Evolutionary conservation across 2,888 invertebrate genomes (phyloP), one percentile per base, ranked within the genome.

Genomic region (Adelognathus sp.): DNA sequence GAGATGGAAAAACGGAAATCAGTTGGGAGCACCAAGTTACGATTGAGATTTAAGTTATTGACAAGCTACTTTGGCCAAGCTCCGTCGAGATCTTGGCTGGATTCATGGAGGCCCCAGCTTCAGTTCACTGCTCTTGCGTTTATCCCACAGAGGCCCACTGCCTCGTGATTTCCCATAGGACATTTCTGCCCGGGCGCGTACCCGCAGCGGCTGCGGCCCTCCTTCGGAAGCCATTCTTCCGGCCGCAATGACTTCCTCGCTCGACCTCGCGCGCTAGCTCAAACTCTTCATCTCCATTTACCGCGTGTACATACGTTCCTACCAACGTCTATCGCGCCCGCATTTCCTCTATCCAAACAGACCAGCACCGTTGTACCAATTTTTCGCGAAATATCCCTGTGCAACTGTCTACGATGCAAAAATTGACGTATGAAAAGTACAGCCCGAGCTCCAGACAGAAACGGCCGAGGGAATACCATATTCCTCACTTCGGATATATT

Each of bases 1-100:
- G 56, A 24, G 46, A 63, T 52, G 27, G 33, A 60, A 84, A 88
- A 85, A 88, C 87, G 88, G 86, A 87, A 89, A 88, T 89, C 89
- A 89, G 89, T 86, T 84, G 89, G 89, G 89, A 88, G 87, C 83
- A 85, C 84, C 83, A 90, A 90, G 89, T 90, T 90, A 89, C 88
- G 89, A 91, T 91, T 90, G 90, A 90, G 90, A 91, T 91, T 91
- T 90, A 91, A 90, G 88, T 91, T 91, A 91, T 91, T 90, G 91
- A 90, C 90, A 91, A 91, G 91, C 88, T 89, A 89, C 90, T 91
- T 90, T 89, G 88, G 88, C 83, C 86, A 88, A 86, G 86, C 89
- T 86, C 86, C 85, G 81, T 69, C 82, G 87, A 89, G 89, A 79
- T 78, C 76, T 80, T 82, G 70, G 64, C 11, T 36, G 44, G 33